phyloP scores from a whole-genome alignment of 2,888 invertebrate species.

The Schizaphis graminum region DNA sequence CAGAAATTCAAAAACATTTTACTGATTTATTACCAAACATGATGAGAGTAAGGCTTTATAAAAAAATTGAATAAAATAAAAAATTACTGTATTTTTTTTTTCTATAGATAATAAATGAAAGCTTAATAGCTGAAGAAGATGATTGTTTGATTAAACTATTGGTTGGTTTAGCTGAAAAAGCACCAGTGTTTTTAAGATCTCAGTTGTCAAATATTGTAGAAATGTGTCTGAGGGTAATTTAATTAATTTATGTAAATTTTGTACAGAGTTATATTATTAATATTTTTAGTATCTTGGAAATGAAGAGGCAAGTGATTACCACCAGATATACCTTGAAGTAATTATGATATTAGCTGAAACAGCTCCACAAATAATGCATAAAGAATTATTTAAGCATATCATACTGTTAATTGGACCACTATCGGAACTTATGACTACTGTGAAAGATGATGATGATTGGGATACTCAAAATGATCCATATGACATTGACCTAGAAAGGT shows the following conservation, averaged over 20 bases:
- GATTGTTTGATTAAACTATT: conserved; percentile 92
- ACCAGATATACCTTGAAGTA: conserved; percentile 92
- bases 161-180: conserved; percentile 92
- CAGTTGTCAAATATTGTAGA: conserved; percentile 89
- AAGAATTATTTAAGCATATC: conserved; percentile 88
- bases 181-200: conserved; percentile 91
- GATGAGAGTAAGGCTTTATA: conserved; percentile 75
- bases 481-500: conserved; percentile 92
- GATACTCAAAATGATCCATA: conserved; percentile 86
- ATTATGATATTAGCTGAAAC: conserved; percentile 90
- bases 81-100: not conserved
- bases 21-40: conserved; percentile 85
- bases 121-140: conserved; percentile 87
- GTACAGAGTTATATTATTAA: conserved; percentile 29
- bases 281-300: conserved; percentile 77
- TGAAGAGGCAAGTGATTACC: conserved; percentile 83
- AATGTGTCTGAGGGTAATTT: conserved; percentile 84
- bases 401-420: conserved; percentile 85
- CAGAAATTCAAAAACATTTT: conserved; percentile 90
- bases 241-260: not conserved
- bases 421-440: conserved; percentile 93
- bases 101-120: conserved; percentile 81
- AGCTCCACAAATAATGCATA: conserved; percentile 96
- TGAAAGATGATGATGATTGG: conserved; percentile 94
- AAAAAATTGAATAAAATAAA: not conserved